phyloP scores from a whole-genome alignment of 2,113 vertebrate genomes.

The Lucifuga dentata region DNA sequence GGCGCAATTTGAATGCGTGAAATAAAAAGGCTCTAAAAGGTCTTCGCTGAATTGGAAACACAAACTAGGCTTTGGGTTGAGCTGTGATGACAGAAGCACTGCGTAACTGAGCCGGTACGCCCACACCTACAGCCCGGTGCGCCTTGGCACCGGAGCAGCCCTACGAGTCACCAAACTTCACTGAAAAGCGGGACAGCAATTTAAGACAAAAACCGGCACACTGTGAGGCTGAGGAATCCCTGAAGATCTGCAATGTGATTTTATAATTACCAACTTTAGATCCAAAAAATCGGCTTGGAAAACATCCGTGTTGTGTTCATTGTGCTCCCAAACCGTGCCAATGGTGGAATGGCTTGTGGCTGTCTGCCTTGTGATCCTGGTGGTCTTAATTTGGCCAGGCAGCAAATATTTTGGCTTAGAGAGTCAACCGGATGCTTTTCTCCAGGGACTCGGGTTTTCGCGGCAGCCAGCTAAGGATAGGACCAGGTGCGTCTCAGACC shows the following conservation, averaged over 20 bases:
- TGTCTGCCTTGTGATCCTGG: constrained; percentile 76
- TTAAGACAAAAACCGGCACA: neutral
- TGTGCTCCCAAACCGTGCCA: constrained; percentile 54
- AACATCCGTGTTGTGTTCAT: constrained; percentile 7
- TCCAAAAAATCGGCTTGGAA: neutral
- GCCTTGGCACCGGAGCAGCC: constrained; percentile 45
- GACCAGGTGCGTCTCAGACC: constrained; percentile 39
- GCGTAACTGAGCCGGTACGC: constrained; percentile 18
- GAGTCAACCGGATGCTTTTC: constrained; percentile 37
- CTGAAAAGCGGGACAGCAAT: constrained; percentile 6
- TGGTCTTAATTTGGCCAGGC: constrained; percentile 75
- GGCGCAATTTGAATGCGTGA: neutral
- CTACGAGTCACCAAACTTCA: constrained; percentile 30
- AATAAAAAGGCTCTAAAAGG: neutral
- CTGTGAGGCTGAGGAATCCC: neutral
- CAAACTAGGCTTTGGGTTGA: neutral
- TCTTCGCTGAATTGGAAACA: neutral
- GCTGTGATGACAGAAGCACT: constrained; percentile 1
- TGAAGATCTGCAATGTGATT: neutral
- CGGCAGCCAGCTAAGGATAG: constrained; percentile 36
- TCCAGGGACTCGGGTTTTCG: constrained; percentile 48
- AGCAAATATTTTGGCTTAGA: constrained; percentile 66
- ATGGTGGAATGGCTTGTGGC: constrained; percentile 82
- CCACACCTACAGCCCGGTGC: constrained; percentile 27
- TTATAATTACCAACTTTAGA: neutral